phyloP scores from a whole-genome alignment of 2,113 vertebrate genomes.

The Danionella cerebrum region DNA sequence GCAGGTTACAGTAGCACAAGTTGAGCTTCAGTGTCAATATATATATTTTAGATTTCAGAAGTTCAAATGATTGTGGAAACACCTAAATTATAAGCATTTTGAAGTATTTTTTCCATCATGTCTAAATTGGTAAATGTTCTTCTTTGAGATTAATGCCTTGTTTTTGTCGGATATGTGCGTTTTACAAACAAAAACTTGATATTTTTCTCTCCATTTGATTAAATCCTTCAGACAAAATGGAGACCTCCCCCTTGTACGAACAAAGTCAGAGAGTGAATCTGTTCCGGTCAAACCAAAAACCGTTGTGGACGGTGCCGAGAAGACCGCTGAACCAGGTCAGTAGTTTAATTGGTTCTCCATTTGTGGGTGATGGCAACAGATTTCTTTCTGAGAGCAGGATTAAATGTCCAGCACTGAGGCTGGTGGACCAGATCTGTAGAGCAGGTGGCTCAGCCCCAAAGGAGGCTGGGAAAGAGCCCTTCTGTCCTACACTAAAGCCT shows the following conservation, averaged over 20 bases:
- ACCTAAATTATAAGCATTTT: too few species aligned
- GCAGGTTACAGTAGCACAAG: too few species aligned
- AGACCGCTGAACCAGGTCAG: conserved; percentile 48
- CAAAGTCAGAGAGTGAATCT: conserved; percentile 79
- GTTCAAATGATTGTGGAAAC: too few species aligned
- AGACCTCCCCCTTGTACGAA: conserved; percentile 71
- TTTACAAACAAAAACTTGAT: too few species aligned
- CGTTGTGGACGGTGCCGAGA: conserved; percentile 56
- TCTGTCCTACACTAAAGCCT: background rate
- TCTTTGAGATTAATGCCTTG: too few species aligned
- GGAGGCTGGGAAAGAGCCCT: background rate
- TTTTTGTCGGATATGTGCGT: too few species aligned
- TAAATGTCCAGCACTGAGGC: background rate
- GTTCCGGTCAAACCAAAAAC: conserved; percentile 78
- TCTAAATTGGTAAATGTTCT: too few species aligned
- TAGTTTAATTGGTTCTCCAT: background rate
- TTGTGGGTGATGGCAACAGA: background rate
- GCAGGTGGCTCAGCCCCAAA: background rate
- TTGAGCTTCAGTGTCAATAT: too few species aligned
- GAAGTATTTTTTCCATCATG: too few species aligned
- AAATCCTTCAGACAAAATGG: conserved; percentile 77
- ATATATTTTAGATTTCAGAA: too few species aligned
- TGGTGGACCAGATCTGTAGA: background rate
- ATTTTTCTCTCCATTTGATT: too few species aligned
- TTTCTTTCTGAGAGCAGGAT: background rate